Conservation (phyloP, 2,113 vertebrate species). For the Calyptomena viridis region DNA sequence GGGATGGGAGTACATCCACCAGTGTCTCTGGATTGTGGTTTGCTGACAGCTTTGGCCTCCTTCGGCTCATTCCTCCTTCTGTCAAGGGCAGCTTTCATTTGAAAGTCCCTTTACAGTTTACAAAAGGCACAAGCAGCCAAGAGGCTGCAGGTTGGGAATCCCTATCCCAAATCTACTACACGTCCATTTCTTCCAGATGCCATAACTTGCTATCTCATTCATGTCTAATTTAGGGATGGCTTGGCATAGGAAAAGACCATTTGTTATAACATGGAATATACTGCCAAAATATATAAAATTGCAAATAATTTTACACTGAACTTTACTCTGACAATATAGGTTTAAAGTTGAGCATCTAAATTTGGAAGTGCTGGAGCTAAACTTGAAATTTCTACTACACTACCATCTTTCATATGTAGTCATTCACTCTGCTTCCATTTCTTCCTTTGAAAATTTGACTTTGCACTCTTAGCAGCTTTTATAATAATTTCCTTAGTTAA, state of each 20-base stretch:
- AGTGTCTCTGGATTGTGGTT: neutral
- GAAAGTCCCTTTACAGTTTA: neutral
- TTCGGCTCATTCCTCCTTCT: neutral
- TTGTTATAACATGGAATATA: neutral
- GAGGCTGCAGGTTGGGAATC: neutral
- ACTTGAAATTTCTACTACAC: neutral
- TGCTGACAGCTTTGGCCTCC: neutral
- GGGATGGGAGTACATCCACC: neutral
- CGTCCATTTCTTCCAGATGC: neutral
- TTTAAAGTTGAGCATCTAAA: neutral
- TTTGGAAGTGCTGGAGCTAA: neutral
- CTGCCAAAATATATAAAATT: neutral
- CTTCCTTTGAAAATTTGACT: neutral
- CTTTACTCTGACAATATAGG: neutral
- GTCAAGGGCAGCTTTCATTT: neutral
- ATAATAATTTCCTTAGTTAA: neutral
- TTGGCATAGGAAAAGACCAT: neutral
- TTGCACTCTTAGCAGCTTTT: neutral
- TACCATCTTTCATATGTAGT: neutral
- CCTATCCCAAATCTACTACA: neutral
- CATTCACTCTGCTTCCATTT: neutral
- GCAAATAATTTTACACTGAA: neutral
- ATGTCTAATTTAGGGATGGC: neutral
- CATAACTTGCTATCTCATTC: neutral
- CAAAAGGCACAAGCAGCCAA: neutral